Conservation (phyloP, 2,797 vertebrate genomes). For the Liparis tanakae region DNA sequence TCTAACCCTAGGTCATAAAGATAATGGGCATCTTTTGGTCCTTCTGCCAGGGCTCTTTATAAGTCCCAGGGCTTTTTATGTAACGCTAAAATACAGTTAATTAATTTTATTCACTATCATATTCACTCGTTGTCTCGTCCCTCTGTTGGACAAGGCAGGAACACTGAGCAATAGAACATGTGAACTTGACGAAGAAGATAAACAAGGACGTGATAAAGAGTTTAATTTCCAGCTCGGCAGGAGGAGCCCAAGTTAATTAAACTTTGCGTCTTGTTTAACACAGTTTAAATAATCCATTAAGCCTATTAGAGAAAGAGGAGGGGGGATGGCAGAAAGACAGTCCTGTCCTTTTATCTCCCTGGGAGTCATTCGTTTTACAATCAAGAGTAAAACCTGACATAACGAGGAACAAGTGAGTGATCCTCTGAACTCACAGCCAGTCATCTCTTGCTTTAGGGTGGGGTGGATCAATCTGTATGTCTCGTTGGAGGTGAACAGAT, state of each 20-base stretch:
- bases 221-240: conserved; percentile 54
- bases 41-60: background rate
- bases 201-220: conserved; percentile 35
- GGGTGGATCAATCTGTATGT: background rate
- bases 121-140: background rate
- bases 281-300: conserved; percentile 68
- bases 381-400: conserved; percentile 18
- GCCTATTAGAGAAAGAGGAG: conserved; percentile 16
- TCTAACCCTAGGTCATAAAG: conserved; percentile 28
- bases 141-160: background rate
- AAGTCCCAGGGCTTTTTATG: background rate
- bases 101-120: conserved; percentile 3
- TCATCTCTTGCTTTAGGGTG: background rate
- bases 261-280: conserved; percentile 66
- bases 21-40: conserved; percentile 21
- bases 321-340: background rate
- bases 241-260: conserved; percentile 72
- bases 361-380: conserved; percentile 25
- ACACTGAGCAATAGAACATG: conserved; percentile 28
- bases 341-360: conserved; percentile 35
- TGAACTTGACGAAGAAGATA: conserved; percentile 36
- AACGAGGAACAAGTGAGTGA: conserved; percentile 10
- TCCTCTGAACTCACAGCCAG: background rate
- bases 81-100: background rate
- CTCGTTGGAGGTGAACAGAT: background rate